Evolutionary conservation across 2,888 invertebrate genomes (phyloP).

Genomic region (Orthonychiurus folsomi): DNA sequence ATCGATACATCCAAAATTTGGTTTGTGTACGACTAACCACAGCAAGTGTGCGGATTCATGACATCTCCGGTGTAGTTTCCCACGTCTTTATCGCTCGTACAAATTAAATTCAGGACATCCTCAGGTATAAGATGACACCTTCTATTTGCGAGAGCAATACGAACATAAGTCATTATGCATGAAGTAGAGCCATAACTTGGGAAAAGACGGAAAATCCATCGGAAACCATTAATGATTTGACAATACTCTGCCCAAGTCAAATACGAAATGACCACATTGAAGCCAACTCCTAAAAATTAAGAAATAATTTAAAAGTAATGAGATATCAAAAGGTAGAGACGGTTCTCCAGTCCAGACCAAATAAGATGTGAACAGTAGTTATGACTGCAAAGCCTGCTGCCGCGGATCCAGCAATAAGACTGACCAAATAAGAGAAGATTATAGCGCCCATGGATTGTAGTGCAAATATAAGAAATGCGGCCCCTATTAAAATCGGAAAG

Average conservation of each 20-base stretch:
- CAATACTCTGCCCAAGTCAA: neutral
- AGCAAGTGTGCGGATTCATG: neutral
- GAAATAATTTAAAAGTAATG: neutral
- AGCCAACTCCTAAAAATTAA: neutral
- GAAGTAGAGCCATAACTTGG: constrained; percentile 36
- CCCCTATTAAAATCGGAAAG: constrained; percentile 46
- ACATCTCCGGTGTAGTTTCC: neutral
- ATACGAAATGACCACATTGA: neutral
- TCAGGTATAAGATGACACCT: constrained; percentile 29
- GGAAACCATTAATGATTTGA: constrained; percentile 13
- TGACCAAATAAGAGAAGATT: constrained; percentile 56
- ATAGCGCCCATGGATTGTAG: constrained; percentile 56
- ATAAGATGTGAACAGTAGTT: constrained; percentile 42
- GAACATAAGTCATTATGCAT: constrained; percentile 26
- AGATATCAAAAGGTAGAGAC: neutral
- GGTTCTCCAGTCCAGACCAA: constrained; percentile 30
- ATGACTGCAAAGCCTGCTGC: constrained; percentile 48
- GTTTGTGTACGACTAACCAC: neutral
- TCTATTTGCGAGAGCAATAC: constrained; percentile 29
- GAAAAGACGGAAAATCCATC: constrained; percentile 26
- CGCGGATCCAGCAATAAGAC: constrained; percentile 48
- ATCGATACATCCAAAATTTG: too few species aligned
- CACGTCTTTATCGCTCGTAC: constrained; percentile 24
- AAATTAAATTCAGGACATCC: constrained; percentile 27
- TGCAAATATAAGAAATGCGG: constrained; percentile 48